These are phyloP conservation scores for Amphimedon queenslandica DNA, from an alignment of 37 sponge, comb jelly and placozoan genomes.

Conservation along the genomic window DNA sequence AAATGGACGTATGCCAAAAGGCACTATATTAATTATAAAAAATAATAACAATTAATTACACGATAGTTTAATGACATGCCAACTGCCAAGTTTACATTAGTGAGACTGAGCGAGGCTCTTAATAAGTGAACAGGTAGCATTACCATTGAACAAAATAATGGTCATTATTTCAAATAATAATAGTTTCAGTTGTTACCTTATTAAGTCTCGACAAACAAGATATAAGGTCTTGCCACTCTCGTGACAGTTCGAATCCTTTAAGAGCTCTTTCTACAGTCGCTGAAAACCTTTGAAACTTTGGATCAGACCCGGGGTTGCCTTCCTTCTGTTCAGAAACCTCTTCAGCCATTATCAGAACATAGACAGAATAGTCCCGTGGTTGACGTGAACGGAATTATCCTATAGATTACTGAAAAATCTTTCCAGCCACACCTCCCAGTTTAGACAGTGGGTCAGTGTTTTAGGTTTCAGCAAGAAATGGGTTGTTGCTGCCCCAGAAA, in stretches of 20 bases:
- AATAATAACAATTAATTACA: too few species aligned
- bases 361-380: too few species aligned
- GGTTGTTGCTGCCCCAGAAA: too few species aligned
- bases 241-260: constrained; percentile 74
- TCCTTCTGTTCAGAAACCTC: too few species aligned
- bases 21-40: constrained; percentile 28
- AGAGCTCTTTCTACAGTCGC: constrained; percentile 74
- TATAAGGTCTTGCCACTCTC: constrained; percentile 92
- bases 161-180: neutral
- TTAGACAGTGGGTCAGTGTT: too few species aligned
- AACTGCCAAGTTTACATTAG: too few species aligned
- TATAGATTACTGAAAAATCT: too few species aligned
- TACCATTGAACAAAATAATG: neutral
- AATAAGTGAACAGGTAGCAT: neutral
- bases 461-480: too few species aligned
- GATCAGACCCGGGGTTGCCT: constrained; percentile 36
- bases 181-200: constrained; percentile 68
- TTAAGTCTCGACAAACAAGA: constrained; percentile 69
- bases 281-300: constrained; percentile 77
- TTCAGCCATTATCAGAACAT: too few species aligned
- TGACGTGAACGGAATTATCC: too few species aligned
- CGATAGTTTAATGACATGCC: too few species aligned
- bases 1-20: constrained; percentile 80
- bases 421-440: too few species aligned
- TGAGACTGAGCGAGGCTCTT: neutral